Base-by-base conservation (phyloP, 2,113 vertebrate species). In the Zosterops borbonicus region DNA sequence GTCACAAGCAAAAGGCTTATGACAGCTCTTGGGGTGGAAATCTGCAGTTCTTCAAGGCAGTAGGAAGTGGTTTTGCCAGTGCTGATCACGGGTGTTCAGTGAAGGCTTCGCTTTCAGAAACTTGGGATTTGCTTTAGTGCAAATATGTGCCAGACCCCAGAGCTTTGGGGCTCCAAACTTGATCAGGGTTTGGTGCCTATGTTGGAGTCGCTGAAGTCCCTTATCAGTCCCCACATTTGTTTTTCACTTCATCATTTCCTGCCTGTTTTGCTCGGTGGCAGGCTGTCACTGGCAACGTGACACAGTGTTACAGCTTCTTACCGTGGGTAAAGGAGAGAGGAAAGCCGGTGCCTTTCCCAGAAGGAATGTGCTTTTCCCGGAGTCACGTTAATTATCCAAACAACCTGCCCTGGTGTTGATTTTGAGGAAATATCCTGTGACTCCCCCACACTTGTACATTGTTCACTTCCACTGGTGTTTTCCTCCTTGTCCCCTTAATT, bases 371-470 rank as follows among this genome's bases (percentile, higher is more conserved):
- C 33, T 41, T 73, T 75, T 33, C 52, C 59, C 44, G 14, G 15
- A 4, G 20, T 58, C 2, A 0, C 7, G 0, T 25, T 58, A 11
- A 25, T 55, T 67, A 35, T 20, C 23, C 29, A n/a, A 39, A 50
- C 27, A 33, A 18, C 1, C 5, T 28, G 18, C 31, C 47, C 27
- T 33, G 19, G 8, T 4, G 9, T 5, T 1, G 6, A 35, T 58
- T 79, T 86, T 60, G 31, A 42, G 52, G 56, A 49, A 24, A 4
- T n/a, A 7, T 7, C 47, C 67, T 68, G 28, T 60, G 24, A 3
- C 16, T 86, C 11, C 70, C 15, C 19, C 9, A 11, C 0, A 1
- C 37, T 37, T 13, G 3, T 7, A 6, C 22, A 2, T 46, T 14
- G 0, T 65, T 56, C 25, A 31, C 21, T 41, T 23, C 42, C 4